Evolutionary conservation across 2,888 invertebrate species (phyloP), one percentile per base, ranked within the genome.

Genomic region (Sipha maydis): DNA sequence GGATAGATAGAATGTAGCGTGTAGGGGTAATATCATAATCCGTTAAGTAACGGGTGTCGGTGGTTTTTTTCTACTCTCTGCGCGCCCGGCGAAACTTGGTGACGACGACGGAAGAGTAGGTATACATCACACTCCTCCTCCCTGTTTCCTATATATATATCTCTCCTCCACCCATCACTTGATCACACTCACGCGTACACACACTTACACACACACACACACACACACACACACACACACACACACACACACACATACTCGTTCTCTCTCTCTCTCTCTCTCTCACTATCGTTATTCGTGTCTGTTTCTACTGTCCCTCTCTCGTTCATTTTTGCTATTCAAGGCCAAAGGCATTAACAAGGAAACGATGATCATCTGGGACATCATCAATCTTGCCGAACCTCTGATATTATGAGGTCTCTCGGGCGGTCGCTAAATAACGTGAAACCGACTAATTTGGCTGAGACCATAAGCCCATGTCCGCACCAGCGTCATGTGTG

Each of bases 341-440:
- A 61, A 80, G 80, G 61, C 73, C 86, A 88, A 67, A 80, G 38
- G 73, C 73, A 88, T 88, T 88, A 88, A 88, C 80, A 80, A 88
- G 86, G 75, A 88, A 88, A 88, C 86, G 86, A 88, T 88, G 80
- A 88, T 88, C 80, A 80, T 88, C 86, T 75, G 86, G 80, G 86
- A 88, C 86, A 88, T 88, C 86, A 88, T 88, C 86, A 88, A 88
- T 88, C 86, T 88, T 88, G 56, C 80, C 80, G 80, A 80, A 75
- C 79, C 80, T 75, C 86, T 80, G 80, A 88, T 88, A 88, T 88
- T 88, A 82, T 88, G 80, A 75, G 80, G 38, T 73, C 73, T 75
- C 25, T 79, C 56, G 76, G 61, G 31, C 31, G 67, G 67, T 77
- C 80, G 56, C 80, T 80, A 88, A 80, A 75, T 80, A 82, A 80